A percentile compares a stretch with the other conserved stretches of the same genome.
These are phyloP conservation scores for Syncerus caffer DNA, from an alignment of 2,797 vertebrate species.

Conservation along the genomic window DNA sequence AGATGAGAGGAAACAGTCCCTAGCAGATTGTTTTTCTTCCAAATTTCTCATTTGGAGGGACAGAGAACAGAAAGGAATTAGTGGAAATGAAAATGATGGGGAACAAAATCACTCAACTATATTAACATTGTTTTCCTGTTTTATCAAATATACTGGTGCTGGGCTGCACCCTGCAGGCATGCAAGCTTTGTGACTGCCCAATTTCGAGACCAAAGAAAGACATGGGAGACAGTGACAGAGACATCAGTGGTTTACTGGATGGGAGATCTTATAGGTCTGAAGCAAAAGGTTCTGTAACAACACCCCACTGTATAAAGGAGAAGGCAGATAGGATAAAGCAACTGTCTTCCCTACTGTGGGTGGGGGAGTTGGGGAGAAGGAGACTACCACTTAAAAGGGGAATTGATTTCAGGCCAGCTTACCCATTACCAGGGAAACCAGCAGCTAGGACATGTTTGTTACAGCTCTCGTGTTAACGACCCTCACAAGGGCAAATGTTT, in stretches of 20 bases:
- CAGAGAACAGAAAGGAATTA: background rate
- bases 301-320: background rate
- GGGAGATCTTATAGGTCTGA: background rate
- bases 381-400: background rate
- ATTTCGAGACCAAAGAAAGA: background rate
- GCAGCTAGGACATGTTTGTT: background rate
- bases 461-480: background rate
- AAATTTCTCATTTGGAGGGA: background rate
- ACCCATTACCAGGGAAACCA: background rate
- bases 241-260: background rate
- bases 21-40: background rate
- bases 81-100: background rate
- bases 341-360: background rate
- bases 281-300: background rate
- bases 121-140: background rate
- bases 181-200: background rate
- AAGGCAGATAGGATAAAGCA: background rate
- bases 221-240: background rate
- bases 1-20: background rate
- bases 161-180: background rate
- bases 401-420: background rate
- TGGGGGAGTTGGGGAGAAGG: fast-evolving
- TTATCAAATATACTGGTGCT: background rate
- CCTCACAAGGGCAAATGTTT: background rate
- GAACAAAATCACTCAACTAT: background rate